These are phyloP conservation scores for Cephalopachus bancanus DNA, from an alignment of 2,797 vertebrate species.

Conservation along the genomic window DNA sequence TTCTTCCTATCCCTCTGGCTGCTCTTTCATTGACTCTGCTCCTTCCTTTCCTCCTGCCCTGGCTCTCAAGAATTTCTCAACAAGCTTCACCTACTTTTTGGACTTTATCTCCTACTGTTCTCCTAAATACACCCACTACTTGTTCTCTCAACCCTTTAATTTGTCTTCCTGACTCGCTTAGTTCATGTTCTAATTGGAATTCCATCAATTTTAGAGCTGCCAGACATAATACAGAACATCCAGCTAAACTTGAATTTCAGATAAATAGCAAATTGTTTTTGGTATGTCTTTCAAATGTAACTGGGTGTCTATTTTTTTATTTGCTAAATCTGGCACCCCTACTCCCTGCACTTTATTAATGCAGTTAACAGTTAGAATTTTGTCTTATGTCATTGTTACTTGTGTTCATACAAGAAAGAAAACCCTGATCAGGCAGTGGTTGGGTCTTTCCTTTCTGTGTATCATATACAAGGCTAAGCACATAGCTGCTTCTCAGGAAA, in stretches of 20 bases:
- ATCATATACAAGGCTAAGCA: background rate
- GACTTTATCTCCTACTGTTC: background rate
- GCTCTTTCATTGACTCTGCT: background rate
- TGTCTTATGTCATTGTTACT: background rate
- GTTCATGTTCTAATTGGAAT: background rate
- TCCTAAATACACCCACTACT: background rate
- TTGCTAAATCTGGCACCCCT: background rate
- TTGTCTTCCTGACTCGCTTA: background rate
- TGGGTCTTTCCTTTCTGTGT: background rate
- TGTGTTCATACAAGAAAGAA: background rate
- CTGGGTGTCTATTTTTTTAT: background rate
- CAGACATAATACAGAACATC: background rate
- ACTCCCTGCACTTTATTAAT: background rate
- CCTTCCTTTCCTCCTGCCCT: background rate
- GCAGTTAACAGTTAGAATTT: background rate
- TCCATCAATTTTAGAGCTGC: background rate
- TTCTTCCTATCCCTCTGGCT: background rate
- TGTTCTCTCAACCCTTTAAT: background rate
- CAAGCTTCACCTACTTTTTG: background rate
- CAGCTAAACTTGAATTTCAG: conserved; percentile 50
- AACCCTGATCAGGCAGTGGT: background rate
- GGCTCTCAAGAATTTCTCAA: conserved; percentile 5
- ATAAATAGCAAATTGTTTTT: background rate
- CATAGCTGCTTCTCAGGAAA: background rate
- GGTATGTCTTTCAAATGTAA: background rate